These are phyloP conservation scores for Mastacembelus armatus DNA, from an alignment of 2,797 vertebrate species.

Conservation along the genomic window DNA sequence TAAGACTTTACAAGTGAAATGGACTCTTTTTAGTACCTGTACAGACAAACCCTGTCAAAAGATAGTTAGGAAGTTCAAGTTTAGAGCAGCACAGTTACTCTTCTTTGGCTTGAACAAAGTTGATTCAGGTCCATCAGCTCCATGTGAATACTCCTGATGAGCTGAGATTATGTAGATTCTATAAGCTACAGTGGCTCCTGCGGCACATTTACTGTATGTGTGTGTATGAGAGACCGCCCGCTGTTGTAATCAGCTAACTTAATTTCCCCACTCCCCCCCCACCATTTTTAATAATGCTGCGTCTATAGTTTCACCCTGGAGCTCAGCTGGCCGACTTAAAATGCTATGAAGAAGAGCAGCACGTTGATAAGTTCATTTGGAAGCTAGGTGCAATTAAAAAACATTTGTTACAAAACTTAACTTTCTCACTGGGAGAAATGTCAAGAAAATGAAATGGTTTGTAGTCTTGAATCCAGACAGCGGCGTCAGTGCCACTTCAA, in stretches of 20 bases:
- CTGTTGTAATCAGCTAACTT: conserved; percentile 62
- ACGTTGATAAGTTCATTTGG: conserved; percentile 40
- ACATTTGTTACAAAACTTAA: conserved; percentile 11
- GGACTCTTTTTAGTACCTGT: too few relatives aligned
- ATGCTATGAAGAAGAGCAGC: conserved; percentile 32
- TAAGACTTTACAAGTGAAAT: too few relatives aligned
- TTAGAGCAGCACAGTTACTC: conserved; percentile 1
- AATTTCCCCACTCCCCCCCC: conserved; percentile 24
- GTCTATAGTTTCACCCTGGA: conserved; percentile 48
- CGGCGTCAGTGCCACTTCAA: too few relatives aligned
- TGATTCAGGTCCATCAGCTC: conserved; percentile 25
- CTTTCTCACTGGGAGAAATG: not conserved
- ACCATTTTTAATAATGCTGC: conserved; percentile 54
- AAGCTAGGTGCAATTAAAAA: conserved; percentile 35
- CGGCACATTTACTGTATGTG: conserved; percentile 25
- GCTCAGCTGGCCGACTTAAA: conserved; percentile 43
- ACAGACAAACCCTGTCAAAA: too few relatives aligned
- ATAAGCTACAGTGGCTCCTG: conserved; percentile 37
- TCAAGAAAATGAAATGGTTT: too few relatives aligned
- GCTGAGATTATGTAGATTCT: conserved; percentile 33
- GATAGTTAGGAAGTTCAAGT: not conserved
- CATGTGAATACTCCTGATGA: conserved; percentile 38
- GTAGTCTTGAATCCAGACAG: too few relatives aligned
- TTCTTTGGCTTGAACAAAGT: conserved; percentile 13
- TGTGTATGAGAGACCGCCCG: conserved; percentile 19